A percentile compares a stretch with the other conserved stretches of the same genome.
Evolutionary conservation across 2,113 vertebrate genomes (phyloP).

Genomic region (Benitochromis conjunctus): DNA sequence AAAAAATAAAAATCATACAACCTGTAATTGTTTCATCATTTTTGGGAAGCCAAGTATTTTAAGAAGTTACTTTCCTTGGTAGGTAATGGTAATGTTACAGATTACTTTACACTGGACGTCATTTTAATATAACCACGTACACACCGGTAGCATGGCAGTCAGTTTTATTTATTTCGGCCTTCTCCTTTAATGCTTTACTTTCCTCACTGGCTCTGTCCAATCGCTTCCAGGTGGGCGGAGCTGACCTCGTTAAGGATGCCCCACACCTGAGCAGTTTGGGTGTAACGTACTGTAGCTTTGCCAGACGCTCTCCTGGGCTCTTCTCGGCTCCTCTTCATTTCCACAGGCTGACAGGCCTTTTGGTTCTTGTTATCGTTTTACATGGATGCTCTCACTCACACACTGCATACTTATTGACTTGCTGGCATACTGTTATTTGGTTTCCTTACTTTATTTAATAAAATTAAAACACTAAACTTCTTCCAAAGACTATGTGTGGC

Average conservation of each 20-base stretch:
- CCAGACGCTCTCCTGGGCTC: not conserved
- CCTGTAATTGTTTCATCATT: not conserved
- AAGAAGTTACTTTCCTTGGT: not conserved
- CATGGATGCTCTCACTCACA: not conserved
- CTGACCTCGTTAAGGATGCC: not conserved
- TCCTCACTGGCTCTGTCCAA: rapidly evolving
- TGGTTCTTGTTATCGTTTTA: not conserved
- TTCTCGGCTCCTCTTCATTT: no score
- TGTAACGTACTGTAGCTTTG: not conserved
- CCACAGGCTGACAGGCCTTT: not conserved
- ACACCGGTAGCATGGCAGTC: not conserved
- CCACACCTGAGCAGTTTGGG: not conserved
- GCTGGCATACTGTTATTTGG: not conserved
- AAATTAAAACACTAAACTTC: rapidly evolving
- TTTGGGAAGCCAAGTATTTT: not conserved
- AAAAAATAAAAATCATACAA: not conserved
- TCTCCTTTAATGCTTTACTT: not conserved
- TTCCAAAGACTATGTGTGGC: rapidly evolving
- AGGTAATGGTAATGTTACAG: not conserved
- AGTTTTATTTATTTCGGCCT: not conserved
- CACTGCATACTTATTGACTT: not conserved
- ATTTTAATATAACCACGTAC: not conserved
- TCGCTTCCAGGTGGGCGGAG: not conserved
- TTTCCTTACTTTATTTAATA: not conserved
- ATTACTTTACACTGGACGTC: not conserved